A percentile compares a stretch with the other conserved stretches of the same genome.
Evolutionary conservation across 2,797 vertebrate genomes (phyloP).

Genomic region (Poeciliopsis turneri): DNA sequence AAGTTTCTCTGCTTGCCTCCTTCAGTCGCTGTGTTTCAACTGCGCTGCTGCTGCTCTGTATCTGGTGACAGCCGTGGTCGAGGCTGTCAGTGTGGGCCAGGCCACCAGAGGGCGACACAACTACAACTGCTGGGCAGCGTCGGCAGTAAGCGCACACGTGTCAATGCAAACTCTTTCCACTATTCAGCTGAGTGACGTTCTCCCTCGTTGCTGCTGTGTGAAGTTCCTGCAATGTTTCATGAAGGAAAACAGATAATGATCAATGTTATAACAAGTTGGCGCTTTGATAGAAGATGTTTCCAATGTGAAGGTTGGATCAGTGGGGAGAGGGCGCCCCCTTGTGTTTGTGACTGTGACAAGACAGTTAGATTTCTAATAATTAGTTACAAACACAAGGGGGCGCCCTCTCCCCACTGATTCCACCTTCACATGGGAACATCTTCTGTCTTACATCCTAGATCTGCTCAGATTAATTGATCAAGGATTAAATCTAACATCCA

Average conservation of each 20-base stretch:
- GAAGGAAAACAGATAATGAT: background rate
- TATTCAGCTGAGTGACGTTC: too few relatives aligned
- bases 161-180: background rate
- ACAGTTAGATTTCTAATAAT: too few relatives aligned
- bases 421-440: background rate
- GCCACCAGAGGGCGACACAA: slow-evolving; percentile 83
- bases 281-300: too few relatives aligned
- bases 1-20: slow-evolving; percentile 21
- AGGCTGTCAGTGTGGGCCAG: slow-evolving; percentile 80
- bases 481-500: background rate
- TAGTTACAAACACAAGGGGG: background rate
- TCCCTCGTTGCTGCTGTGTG: background rate
- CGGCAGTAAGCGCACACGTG: slow-evolving; percentile 82
- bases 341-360: too few relatives aligned
- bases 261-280: background rate
- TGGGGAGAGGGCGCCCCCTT: too few relatives aligned
- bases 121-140: slow-evolving; percentile 92
- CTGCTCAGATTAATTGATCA: background rate
- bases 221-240: background rate
- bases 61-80: slow-evolving; percentile 85
- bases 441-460: background rate
- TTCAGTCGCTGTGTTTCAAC: slow-evolving; percentile 87
- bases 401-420: background rate
- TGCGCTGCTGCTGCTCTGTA: slow-evolving; percentile 86
- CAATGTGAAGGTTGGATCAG: too few relatives aligned